Evolutionary conservation across 2,797 vertebrate genomes (phyloP), one percentile per base, ranked within the genome.

Genomic region (Euphonia xanthogaster): DNA sequence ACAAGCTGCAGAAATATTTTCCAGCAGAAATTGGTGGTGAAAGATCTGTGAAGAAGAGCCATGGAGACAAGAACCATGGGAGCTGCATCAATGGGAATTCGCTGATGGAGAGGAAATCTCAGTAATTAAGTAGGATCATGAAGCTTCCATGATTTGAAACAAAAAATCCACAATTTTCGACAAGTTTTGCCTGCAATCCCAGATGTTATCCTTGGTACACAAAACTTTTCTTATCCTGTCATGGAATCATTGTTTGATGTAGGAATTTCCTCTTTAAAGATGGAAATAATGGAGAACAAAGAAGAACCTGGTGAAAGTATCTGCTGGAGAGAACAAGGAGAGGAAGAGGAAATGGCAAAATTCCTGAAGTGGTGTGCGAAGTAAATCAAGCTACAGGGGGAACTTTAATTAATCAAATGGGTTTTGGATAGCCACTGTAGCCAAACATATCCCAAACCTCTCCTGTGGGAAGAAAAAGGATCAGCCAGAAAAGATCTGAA

Each of bases 121-220:
- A 40, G 18, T 31, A 79, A 15, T 51, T 39, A 40, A 35, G 18
- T 0, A 30, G 2, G 18, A 78, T 24, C 0, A 1, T 1, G 16
- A 68, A 77, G 17, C 3, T 61, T 27, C 13, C 6, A 2, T 27
- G 16, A 3, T 80, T 65, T 86, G 47, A 62, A 93, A 31, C 5
- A 78, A 63, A 47, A 20, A 51, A 8, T 6, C 9, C 18, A 48
- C 24, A 40, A 1, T 28, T 74, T 39, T 61, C 14, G 5, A 30
- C 8, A 78, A 58, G 7, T 35, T 40, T 74, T 75, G 1, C 4
- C 21, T 60, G 4, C 15, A 77, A 7, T 42, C 21, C 3, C 9
- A 54, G 16, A 10, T 45, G 30, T 22, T 70, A 31, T 13, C 22
- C 11, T 65, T 35, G 8, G 22, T 47, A 42, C 1, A 1, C 7